Base-by-base conservation (phyloP, 2,888 invertebrate species). In the Brenthis hecate region DNA sequence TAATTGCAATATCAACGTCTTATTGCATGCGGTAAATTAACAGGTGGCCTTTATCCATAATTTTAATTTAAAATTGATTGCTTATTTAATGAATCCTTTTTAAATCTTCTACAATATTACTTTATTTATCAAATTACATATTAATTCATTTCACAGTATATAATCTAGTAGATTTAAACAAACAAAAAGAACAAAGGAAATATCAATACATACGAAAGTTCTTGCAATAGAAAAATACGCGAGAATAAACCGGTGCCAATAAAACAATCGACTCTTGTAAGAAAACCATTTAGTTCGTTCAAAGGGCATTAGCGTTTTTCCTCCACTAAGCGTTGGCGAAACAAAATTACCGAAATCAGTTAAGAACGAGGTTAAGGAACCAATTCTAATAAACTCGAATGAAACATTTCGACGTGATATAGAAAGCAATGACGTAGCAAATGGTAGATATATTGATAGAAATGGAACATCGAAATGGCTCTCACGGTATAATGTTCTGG, bases 381-480 rank as follows among this genome's bases (percentile, higher is more conserved):
- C 65, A 71, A 69, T 65, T 70, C 63, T 43, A 60, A 70, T 72
- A 70, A 71, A 70, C 68, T 58, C 65, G 64, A 67, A 66, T 69
- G 66, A 60, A 65, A 73, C 69, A 72, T 70, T 64, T 67, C 61
- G 62, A 69, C 53, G 66, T 68, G 73, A 75, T 81, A 81, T 75
- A 81, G 80, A 84, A 83, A 84, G 81, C 80, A 85, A 83, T 82
- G 82, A 85, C 83, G 81, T 82, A 80, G 83, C 83, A 83, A 86
- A 85, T 85, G 79, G 80, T 83, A 85, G 83, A 88, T 85, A 85
- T 86, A 88, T 88, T 81, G 72, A 78, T 28, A 60, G 50, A 78
- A 84, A 85, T 83, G 80, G 81, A 80, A 80, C 77, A 80, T 78
- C 78, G 76, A 75, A 87, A 87, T 85, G 81, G 81, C 84, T 86